Evolutionary conservation across 2,113 vertebrate species (phyloP).

Genomic region (Rhombomys opimus): DNA sequence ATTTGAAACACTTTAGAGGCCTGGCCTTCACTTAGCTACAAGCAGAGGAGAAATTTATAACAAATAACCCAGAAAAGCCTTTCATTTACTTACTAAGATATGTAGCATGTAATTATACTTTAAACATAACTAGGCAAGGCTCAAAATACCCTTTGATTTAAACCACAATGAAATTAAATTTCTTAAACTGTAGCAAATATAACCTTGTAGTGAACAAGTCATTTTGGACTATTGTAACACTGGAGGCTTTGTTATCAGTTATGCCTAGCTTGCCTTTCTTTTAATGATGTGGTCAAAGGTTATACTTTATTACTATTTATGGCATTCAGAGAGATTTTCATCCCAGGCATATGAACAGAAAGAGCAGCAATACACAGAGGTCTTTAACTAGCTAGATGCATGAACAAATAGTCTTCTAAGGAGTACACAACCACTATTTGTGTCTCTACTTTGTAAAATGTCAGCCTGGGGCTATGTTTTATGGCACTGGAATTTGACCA

Average conservation of each 20-base stretch:
- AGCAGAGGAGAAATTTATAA: constrained; percentile 87
- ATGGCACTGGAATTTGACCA: constrained; percentile 78
- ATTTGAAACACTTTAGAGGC: constrained; percentile 87
- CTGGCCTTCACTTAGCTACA: constrained; percentile 86
- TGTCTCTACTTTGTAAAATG: constrained; percentile 76
- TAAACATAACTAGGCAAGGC: constrained; percentile 81
- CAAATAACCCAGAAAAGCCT: constrained; percentile 87
- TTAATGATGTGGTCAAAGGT: constrained; percentile 76
- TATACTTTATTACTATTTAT: constrained; percentile 77
- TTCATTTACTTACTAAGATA: constrained; percentile 88
- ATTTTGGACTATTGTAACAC: constrained; percentile 63
- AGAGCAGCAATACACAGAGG: constrained; percentile 46
- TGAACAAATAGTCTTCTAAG: constrained; percentile 69
- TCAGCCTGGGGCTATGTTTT: constrained; percentile 81
- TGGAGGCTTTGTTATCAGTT: constrained; percentile 59
- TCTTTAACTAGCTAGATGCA: constrained; percentile 67
- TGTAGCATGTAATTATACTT: constrained; percentile 87
- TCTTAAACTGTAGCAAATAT: constrained; percentile 79
- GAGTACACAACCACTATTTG: constrained; percentile 34
- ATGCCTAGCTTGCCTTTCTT: constrained; percentile 47
- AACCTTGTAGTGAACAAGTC: constrained; percentile 70
- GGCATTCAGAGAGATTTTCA: constrained; percentile 59
- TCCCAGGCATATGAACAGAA: constrained; percentile 66
- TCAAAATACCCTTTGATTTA: constrained; percentile 86
- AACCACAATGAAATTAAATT: constrained; percentile 78